Percentiles rank a stretch among this genome's conserved stretches.
Evolutionary conservation across 2,797 vertebrate species (phyloP).

Genomic region (Brachyalestes nurse): DNA sequence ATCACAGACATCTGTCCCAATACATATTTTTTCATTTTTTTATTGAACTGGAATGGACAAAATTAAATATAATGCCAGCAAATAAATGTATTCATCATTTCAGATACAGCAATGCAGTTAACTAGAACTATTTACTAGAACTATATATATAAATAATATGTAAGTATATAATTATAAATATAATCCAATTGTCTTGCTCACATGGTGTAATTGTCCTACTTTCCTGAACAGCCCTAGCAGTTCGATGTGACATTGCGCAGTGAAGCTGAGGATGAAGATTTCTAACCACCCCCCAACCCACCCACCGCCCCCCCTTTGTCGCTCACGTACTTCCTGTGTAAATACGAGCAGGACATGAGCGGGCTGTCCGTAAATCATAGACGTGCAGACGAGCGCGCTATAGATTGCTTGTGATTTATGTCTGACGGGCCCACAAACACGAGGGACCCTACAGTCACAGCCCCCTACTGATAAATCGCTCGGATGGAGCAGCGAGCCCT

Average conservation of each 20-base stretch:
- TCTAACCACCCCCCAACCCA: not conserved
- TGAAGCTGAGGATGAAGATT: constrained; percentile 26
- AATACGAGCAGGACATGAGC: constrained; percentile 70
- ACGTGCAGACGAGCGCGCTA: constrained; percentile 67
- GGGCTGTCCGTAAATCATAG: constrained; percentile 74
- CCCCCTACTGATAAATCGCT: constrained; percentile 66
- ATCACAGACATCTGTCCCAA: too few species aligned
- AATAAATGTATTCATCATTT: too few species aligned
- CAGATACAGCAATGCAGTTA: too few species aligned
- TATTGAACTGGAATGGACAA: too few species aligned
- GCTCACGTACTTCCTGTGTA: constrained; percentile 32
- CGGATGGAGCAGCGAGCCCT: constrained; percentile 67
- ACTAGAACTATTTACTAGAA: too few species aligned
- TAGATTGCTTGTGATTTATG: constrained; percentile 79
- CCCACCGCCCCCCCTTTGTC: not conserved
- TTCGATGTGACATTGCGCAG: constrained; percentile 5
- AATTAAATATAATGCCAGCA: too few species aligned
- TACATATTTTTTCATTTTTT: too few species aligned
- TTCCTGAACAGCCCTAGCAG: not conserved
- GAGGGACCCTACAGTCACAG: constrained; percentile 40
- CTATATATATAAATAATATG: too few species aligned
- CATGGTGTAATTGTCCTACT: not conserved
- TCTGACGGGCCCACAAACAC: constrained; percentile 66
- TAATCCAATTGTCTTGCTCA: not conserved
- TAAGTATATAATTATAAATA: too few species aligned